Percentiles rank a stretch among this genome's conserved stretches.
Conservation (phyloP, 2,113 vertebrate species). For the human (Homo sapiens) region DNA sequence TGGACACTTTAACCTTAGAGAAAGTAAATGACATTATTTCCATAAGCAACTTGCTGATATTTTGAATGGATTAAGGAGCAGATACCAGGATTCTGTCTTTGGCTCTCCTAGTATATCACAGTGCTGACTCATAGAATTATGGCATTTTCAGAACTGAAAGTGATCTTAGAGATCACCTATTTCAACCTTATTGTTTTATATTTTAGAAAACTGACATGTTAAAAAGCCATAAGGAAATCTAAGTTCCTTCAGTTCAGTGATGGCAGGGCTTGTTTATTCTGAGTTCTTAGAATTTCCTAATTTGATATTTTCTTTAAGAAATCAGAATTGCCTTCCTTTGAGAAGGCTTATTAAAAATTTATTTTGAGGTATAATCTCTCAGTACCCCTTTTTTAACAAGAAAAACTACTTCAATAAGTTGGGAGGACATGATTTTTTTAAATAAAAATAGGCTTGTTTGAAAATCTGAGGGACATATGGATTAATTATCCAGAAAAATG, state of each 20-base stretch:
- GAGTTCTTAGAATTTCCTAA: slow-evolving; percentile 14
- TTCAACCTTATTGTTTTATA: background rate
- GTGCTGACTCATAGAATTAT: slow-evolving; percentile 2
- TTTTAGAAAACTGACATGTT: background rate
- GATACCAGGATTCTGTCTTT: background rate
- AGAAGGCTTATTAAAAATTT: background rate
- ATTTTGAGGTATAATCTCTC: background rate
- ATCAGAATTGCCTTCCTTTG: slow-evolving; percentile 2
- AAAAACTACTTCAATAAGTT: background rate
- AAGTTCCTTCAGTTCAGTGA: background rate
- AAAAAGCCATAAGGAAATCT: background rate
- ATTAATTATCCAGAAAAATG: background rate
- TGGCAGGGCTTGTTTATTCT: background rate
- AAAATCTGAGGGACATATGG: slow-evolving; percentile 22
- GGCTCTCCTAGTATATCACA: background rate
- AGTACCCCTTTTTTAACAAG: background rate
- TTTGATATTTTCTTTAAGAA: slow-evolving; percentile 28
- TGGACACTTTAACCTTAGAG: slow-evolving; percentile 11
- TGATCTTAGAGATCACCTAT: slow-evolving; percentile 17
- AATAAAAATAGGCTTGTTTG: slow-evolving; percentile 8
- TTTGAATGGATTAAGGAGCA: slow-evolving; percentile 42
- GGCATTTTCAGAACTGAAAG: slow-evolving; percentile 4
- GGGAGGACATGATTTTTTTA: background rate
- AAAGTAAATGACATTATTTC: slow-evolving; percentile 52
- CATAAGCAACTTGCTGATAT: slow-evolving; percentile 1